Evolutionary conservation across 2,888 invertebrate genomes (phyloP).

Genomic region (Orthosia incerta): DNA sequence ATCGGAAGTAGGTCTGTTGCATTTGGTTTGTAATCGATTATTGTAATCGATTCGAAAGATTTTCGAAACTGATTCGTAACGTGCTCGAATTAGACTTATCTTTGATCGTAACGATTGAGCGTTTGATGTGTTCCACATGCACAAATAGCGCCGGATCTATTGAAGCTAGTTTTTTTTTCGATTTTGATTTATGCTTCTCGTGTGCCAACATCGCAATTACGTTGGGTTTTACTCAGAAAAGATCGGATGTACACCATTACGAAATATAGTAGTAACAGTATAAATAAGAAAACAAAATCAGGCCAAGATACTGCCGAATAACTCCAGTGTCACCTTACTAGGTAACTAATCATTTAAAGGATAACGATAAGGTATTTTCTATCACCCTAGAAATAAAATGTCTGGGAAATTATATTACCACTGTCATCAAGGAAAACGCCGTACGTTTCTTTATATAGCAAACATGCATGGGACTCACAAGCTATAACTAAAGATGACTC

Average conservation of each 20-base stretch:
- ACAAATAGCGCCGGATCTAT: conserved; percentile 48
- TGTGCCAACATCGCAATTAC: conserved; percentile 54
- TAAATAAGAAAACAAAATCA: not conserved
- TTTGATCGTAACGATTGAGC: conserved; percentile 57
- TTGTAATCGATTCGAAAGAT: conserved; percentile 59
- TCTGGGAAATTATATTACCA: conserved; percentile 26
- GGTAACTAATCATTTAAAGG: not conserved
- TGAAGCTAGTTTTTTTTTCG: conserved; percentile 51
- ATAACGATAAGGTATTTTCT: not conserved
- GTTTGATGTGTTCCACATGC: conserved; percentile 61
- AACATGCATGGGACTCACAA: conserved; percentile 7
- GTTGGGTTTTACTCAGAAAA: conserved; percentile 23
- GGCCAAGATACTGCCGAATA: not conserved
- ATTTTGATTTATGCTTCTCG: conserved; percentile 59
- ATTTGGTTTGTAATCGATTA: conserved; percentile 62
- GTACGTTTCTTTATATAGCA: conserved; percentile 12
- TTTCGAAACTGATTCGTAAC: conserved; percentile 41
- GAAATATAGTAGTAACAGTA: conserved; percentile 19
- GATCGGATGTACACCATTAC: conserved; percentile 31
- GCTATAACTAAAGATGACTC: conserved; percentile 24
- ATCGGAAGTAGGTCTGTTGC: conserved; percentile 54
- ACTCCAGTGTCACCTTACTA: not conserved
- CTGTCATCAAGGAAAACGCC: conserved; percentile 24
- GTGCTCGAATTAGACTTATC: conserved; percentile 57
- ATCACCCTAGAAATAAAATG: not conserved